Percentiles rank a stretch among this genome's conserved stretches.
Conservation (phyloP, 2,888 invertebrate genomes). For the Sminthurides aquaticus region DNA sequence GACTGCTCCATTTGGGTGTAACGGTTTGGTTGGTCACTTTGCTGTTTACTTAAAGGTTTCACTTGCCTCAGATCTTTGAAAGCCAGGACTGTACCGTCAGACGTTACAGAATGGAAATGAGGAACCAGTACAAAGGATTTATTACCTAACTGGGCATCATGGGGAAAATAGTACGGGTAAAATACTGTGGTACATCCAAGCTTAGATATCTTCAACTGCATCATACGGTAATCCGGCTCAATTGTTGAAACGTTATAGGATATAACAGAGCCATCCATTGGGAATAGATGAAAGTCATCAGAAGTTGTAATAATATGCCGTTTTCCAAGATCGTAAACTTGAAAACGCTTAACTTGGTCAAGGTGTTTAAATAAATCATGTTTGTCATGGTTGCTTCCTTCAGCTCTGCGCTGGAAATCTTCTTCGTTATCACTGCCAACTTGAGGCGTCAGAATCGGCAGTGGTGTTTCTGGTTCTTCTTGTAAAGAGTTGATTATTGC, state of each 20-base stretch:
- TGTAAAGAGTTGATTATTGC: background rate
- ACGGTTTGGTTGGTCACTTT: too few relatives aligned
- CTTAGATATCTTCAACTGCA: slow-evolving; percentile 32
- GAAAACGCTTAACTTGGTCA: slow-evolving; percentile 10
- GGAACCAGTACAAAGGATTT: slow-evolving; percentile 35
- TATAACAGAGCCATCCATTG: slow-evolving; percentile 35
- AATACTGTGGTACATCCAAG: slow-evolving; percentile 33
- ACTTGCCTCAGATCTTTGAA: too few relatives aligned
- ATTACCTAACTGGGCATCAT: slow-evolving; percentile 16
- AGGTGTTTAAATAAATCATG: background rate
- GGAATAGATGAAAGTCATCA: slow-evolving; percentile 33
- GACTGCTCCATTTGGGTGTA: too few relatives aligned
- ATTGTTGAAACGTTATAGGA: slow-evolving; percentile 37
- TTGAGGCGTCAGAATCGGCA: slow-evolving; percentile 9
- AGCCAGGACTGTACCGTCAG: slow-evolving; percentile 33
- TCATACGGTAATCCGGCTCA: slow-evolving; percentile 36
- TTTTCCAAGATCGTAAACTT: slow-evolving; percentile 37
- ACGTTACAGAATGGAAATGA: slow-evolving; percentile 34
- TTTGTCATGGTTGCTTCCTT: background rate
- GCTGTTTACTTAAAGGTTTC: too few relatives aligned
- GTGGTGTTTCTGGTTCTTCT: slow-evolving; percentile 14
- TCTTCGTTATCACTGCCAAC: slow-evolving; percentile 1
- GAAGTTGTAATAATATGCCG: slow-evolving; percentile 26
- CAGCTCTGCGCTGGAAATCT: background rate
- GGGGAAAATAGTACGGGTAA: slow-evolving; percentile 40